Percentiles rank a stretch among this genome's conserved stretches.
Evolutionary conservation across 2,888 invertebrate genomes (phyloP).

Genomic region (Danaus chrysippus): DNA sequence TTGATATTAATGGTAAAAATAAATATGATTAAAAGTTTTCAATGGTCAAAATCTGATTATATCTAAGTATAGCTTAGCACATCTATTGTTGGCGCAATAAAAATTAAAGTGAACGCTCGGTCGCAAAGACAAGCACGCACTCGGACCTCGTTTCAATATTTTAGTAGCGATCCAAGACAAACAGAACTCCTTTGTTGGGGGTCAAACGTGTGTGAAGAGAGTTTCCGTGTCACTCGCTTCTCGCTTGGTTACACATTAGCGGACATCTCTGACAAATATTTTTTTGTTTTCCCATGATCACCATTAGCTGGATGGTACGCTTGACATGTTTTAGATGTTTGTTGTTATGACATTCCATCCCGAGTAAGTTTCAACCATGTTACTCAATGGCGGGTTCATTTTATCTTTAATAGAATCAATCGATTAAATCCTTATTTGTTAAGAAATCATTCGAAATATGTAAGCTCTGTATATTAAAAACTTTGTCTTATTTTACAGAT

Average conservation of each 20-base stretch:
- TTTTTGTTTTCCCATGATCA: slow-evolving; percentile 73
- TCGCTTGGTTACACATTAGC: slow-evolving; percentile 72
- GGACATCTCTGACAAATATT: slow-evolving; percentile 66
- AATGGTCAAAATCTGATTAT: no score
- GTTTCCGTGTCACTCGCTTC: slow-evolving; percentile 71
- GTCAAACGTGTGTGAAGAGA: slow-evolving; percentile 76
- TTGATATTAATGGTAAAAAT: neutral
- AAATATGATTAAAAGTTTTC: neutral
- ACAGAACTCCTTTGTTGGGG: slow-evolving; percentile 75
- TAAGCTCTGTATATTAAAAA: neutral
- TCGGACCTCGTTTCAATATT: slow-evolving; percentile 72
- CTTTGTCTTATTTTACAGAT: no score
- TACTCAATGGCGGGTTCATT: slow-evolving; percentile 7
- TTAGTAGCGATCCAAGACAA: slow-evolving; percentile 75
- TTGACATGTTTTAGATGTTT: slow-evolving; percentile 56
- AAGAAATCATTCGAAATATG: slow-evolving; percentile 13
- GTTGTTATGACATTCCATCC: slow-evolving; percentile 48
- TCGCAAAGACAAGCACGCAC: slow-evolving; percentile 60
- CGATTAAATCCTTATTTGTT: slow-evolving; percentile 6
- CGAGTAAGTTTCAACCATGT: slow-evolving; percentile 19
- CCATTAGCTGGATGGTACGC: slow-evolving; percentile 52
- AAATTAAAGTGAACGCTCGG: slow-evolving; percentile 44
- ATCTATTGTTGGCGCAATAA: slow-evolving; percentile 42
- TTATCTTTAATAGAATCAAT: slow-evolving; percentile 12
- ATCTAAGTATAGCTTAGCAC: slow-evolving; percentile 20